Evolutionary conservation across 37 sponge, comb jelly and placozoan genomes (phyloP).

Genomic region (Mnemiopsis leidyi): DNA sequence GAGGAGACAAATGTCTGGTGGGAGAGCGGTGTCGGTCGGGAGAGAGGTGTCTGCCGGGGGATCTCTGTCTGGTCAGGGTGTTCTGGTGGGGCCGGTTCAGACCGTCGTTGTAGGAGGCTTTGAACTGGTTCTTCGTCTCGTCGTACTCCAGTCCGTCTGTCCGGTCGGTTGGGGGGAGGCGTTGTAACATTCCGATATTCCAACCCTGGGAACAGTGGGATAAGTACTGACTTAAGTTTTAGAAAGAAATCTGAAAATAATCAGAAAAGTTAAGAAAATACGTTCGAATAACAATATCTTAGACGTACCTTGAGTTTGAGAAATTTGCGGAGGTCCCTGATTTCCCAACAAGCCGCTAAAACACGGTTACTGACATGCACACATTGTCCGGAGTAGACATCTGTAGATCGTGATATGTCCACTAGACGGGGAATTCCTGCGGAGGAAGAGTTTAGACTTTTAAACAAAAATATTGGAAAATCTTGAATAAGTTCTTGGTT

Average conservation of each 20-base stretch:
- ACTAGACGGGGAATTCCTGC: neutral
- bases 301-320: neutral
- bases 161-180: neutral
- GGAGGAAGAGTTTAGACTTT: no score
- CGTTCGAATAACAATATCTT: no score
- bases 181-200: conserved; percentile 41
- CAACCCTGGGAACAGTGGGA: conserved; percentile 43
- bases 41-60: neutral
- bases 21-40: neutral
- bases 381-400: conserved; percentile 25
- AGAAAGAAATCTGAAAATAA: no score
- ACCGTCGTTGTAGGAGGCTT: conserved; percentile 34
- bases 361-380: conserved; percentile 15
- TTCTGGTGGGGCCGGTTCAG: neutral
- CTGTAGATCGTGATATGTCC: conserved; percentile 2
- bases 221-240: no score
- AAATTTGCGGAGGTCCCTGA: neutral
- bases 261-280: no score
- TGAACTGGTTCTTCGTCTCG: conserved; percentile 26
- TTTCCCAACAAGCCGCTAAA: conserved; percentile 24
- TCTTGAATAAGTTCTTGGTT: no score
- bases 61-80: neutral
- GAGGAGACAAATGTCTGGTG: neutral
- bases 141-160: conserved; percentile 53
- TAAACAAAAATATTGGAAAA: no score